These are phyloP conservation scores for Meandrusa payeni DNA, from an alignment of 2,888 invertebrate species.

Conservation along the genomic window DNA sequence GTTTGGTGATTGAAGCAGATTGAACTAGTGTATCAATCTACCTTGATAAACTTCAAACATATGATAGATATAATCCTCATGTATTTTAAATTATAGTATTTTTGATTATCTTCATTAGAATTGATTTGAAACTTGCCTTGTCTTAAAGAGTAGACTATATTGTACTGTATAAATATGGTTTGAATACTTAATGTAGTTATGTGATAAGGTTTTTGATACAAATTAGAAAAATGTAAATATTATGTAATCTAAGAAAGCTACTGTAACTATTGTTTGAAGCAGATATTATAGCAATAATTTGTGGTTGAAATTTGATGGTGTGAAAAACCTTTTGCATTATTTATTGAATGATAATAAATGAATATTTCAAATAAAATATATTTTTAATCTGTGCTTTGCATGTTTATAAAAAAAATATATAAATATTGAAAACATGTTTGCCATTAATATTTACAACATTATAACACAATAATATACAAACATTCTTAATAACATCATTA, in stretches of 20 bases:
- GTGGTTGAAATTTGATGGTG: conserved; percentile 38
- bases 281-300: conserved; percentile 38
- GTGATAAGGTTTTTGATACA: conserved; percentile 19
- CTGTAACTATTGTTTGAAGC: conserved; percentile 37
- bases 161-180: conserved; percentile 13
- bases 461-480: too few relatives aligned
- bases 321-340: conserved; percentile 42
- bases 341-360: conserved; percentile 53
- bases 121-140: too few relatives aligned
- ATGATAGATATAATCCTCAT: too few relatives aligned
- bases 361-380: conserved; percentile 39
- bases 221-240: conserved; percentile 18
- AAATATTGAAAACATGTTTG: too few relatives aligned
- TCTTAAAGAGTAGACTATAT: not conserved
- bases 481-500: too few relatives aligned
- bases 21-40: too few relatives aligned
- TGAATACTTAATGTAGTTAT: conserved; percentile 19
- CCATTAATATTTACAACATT: too few relatives aligned
- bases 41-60: too few relatives aligned
- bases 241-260: conserved; percentile 33
- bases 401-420: not conserved
- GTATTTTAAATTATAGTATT: too few relatives aligned
- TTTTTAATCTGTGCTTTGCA: conserved; percentile 16
- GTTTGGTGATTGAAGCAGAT: too few relatives aligned
- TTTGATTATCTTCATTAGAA: too few relatives aligned